Conservation (phyloP, 2,797 vertebrate genomes). For the Anabacerthia variegaticeps region DNA sequence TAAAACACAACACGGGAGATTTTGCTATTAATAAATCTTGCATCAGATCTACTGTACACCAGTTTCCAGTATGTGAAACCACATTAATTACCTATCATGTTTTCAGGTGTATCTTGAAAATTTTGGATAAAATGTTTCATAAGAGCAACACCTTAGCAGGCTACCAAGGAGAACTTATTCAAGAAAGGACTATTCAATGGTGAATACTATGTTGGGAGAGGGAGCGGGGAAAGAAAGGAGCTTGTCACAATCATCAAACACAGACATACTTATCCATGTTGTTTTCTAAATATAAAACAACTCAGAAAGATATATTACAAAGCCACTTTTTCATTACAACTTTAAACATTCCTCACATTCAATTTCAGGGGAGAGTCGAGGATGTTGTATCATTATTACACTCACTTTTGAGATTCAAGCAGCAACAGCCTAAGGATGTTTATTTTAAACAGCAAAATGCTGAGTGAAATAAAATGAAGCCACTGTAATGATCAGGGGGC, state of each 20-base stretch:
- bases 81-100: background rate
- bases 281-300: background rate
- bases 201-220: background rate
- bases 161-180: constrained; percentile 29
- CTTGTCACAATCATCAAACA: background rate
- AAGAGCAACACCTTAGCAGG: background rate
- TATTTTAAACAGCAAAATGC: constrained; percentile 51
- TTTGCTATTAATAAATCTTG: background rate
- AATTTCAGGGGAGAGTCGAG: background rate
- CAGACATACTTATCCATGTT: background rate
- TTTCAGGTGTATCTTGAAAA: background rate
- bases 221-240: background rate
- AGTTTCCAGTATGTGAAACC: background rate
- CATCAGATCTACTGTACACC: background rate
- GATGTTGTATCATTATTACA: background rate
- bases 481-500: background rate
- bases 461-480: background rate
- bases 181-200: constrained; percentile 24
- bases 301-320: background rate
- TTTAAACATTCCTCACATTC: background rate
- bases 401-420: constrained; percentile 26
- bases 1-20: background rate
- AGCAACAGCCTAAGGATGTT: constrained; percentile 11
- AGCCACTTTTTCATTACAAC: background rate
- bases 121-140: background rate